A percentile compares a stretch with the other conserved stretches of the same genome.
phyloP scores from a whole-genome alignment of 2,797 vertebrate genomes.

The Crocodylus rhombifer region DNA sequence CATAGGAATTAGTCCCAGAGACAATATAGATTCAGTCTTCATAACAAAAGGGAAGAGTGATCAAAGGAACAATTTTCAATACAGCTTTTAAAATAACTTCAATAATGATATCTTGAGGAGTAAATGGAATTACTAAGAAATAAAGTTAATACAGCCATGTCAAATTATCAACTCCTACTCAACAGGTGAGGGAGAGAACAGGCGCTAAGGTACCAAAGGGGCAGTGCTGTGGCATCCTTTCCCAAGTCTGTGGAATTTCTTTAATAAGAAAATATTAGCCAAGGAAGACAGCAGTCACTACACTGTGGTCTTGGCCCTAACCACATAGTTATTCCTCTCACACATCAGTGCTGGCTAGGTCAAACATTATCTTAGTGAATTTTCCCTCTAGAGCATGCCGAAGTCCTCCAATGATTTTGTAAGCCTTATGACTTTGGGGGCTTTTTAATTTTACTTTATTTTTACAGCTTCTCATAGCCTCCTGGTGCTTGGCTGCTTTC shows the following conservation, averaged over 20 bases:
- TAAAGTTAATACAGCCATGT: not conserved
- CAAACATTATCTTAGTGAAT: not conserved
- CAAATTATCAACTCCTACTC: constrained; percentile 1
- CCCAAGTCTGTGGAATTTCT: not conserved
- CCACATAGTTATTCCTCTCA: not conserved
- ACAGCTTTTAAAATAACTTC: not conserved
- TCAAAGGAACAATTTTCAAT: not conserved
- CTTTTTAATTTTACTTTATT: not conserved
- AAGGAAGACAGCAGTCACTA: constrained; percentile 11
- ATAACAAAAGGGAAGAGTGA: not conserved
- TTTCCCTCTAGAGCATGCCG: not conserved
- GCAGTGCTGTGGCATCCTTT: not conserved
- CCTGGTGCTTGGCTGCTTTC: not conserved
- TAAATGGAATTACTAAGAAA: not conserved
- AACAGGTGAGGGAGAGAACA: not conserved
- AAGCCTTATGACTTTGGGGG: not conserved
- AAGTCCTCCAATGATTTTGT: not conserved
- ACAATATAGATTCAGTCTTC: not conserved
- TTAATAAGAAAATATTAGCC: not conserved
- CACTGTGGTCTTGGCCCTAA: constrained; percentile 31
- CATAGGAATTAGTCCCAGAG: not conserved
- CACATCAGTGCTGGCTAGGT: not conserved
- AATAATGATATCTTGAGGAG: not conserved
- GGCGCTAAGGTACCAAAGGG: not conserved
- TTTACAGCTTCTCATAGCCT: not conserved